phyloP scores from a whole-genome alignment of 2,797 vertebrate species.

The Octomys mimax region DNA sequence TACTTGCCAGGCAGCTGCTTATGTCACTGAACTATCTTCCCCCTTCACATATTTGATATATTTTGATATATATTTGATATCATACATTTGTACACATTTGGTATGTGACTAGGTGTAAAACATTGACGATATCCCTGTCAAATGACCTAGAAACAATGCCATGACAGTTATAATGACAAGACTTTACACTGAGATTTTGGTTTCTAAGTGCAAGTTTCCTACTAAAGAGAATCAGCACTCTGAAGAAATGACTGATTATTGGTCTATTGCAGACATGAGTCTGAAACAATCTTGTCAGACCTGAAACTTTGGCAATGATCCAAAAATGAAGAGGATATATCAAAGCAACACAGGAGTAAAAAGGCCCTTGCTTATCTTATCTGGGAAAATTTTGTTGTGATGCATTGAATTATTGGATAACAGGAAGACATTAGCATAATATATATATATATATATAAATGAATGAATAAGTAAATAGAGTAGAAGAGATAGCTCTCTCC shows the following conservation, averaged over 20 bases:
- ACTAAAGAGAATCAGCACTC: not conserved
- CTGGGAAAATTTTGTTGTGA: not conserved
- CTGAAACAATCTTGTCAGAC: not conserved
- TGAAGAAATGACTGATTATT: not conserved
- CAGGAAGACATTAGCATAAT: not conserved
- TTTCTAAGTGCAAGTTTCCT: not conserved
- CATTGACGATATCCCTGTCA: not conserved
- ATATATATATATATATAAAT: not conserved
- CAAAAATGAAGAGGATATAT: not conserved
- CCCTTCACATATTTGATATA: not conserved
- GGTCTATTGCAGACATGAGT: not conserved
- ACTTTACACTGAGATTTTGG: not conserved
- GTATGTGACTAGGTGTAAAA: not conserved
- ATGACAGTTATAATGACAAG: not conserved
- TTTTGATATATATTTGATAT: not conserved
- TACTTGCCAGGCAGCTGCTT: too few relatives aligned
- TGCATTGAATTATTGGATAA: not conserved
- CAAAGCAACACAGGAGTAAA: not conserved
- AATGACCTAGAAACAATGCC: not conserved
- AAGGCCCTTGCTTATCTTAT: not conserved
- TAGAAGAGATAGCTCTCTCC: not conserved
- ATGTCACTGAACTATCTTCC: too few relatives aligned
- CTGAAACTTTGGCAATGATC: not conserved
- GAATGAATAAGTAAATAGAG: not conserved
- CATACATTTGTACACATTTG: not conserved